These are phyloP conservation scores for Cryptoprocta ferox DNA, from an alignment of 2,797 vertebrate genomes.

Conservation along the genomic window DNA sequence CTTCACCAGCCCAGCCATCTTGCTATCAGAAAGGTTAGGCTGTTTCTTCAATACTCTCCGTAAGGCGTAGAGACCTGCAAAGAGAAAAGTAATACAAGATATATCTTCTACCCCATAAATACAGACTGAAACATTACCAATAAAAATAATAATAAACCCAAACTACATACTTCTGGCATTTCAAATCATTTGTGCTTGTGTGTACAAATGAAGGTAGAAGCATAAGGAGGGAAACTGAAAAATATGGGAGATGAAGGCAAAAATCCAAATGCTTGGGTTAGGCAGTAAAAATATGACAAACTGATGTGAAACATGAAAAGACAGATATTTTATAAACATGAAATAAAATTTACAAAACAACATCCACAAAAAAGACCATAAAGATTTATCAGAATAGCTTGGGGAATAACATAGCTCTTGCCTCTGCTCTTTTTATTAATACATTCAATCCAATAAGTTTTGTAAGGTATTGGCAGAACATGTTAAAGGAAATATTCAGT, in stretches of 20 bases:
- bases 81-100: slow-evolving; percentile 49
- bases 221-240: neutral
- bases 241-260: neutral
- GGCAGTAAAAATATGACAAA: neutral
- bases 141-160: neutral
- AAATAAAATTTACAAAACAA: neutral
- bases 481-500: slow-evolving; percentile 6
- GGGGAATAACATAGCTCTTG: neutral
- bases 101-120: slow-evolving; percentile 44
- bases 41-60: slow-evolving; percentile 87
- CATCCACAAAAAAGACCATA: neutral
- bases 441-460: neutral
- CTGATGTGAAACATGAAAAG: neutral
- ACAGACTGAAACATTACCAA: neutral
- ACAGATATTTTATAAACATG: neutral
- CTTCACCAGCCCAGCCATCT: slow-evolving; percentile 89
- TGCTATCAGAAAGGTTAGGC: slow-evolving; percentile 85
- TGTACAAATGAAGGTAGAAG: neutral
- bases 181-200: neutral
- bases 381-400: neutral
- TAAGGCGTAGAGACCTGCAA: slow-evolving; percentile 91
- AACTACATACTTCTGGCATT: neutral
- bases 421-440: neutral
- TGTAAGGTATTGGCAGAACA: neutral
- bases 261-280: neutral